Evolutionary conservation across 2,797 vertebrate genomes (phyloP), one percentile per base, ranked within the genome.

Genomic region (Micrastur ruficollis): DNA sequence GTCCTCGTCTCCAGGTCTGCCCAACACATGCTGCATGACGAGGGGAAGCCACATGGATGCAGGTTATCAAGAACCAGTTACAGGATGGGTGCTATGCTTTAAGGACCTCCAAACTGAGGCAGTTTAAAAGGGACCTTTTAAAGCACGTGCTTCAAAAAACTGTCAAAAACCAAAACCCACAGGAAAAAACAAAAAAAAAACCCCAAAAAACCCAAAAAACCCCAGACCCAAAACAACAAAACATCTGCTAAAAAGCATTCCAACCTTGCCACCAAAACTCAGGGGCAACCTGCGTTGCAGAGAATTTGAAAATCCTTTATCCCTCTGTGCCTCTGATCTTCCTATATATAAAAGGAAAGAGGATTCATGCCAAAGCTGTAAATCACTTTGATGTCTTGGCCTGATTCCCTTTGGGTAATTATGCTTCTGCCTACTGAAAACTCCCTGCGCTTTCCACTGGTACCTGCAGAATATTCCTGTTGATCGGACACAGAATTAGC

Each of bases 381-480:
- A 95, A 96, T 91, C 91, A 90, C 93, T 93, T 95, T 94, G 96
- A 96, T 85, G 95, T 94, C 96, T 94, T 93, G 83, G 92, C 86
- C 81, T 95, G 79, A 94, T 92, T 96, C 93, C 94, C 94, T 92
- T 62, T 40, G 86, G 90, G 89, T 94, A 95, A 95, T 96, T 97
- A 89, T 2, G 6, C 67, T 94, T 94, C 92, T 90, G 88, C 92
- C 91, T 85, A 59, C 61, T 63, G 88, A 85, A 94, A 94, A 89
- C 70, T 93, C 62, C 20, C 86, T 81, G 50, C 58, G 29, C 65
- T 76, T 80, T 42, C 82, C 44, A 38, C 59, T 23, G 74, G 74
- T 87, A 85, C 89, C 95, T 92, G 81, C 81, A 32, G 84, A 91
- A 71, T 53, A 22, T 23, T 75, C 66, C 73, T 66, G 73, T 44